Base-by-base conservation (phyloP, 2,797 vertebrate species). In the Darevskia nairensis region DNA sequence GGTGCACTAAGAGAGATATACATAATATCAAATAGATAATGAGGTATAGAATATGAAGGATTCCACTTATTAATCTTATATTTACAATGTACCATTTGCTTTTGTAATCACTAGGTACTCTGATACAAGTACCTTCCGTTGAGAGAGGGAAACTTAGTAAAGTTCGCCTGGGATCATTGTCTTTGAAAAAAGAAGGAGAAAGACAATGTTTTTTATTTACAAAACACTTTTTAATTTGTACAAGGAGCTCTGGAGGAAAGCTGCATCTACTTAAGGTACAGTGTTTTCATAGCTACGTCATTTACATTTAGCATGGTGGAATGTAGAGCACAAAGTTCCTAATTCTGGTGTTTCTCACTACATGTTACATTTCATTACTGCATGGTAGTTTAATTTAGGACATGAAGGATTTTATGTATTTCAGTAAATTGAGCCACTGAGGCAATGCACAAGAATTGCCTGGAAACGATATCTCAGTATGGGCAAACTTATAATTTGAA, bases 171-270 rank as follows among this genome's bases (percentile, higher is more conserved):
- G 99, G 98, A 87, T 99, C 99, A 2, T 96, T 99, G 68, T 99
- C 99, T 90, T 96, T 99, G 95, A 99, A 99, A 97, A 99, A 99
- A 95, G 99, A 99, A 97, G 99, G 98, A 88, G 99, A 99, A 95
- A 97, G 99, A 68, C 99, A 99, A 94, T 99, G 99, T 94, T 99
- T 99, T 97, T 97, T 99, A 92, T 99, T 99, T 94, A 99, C 99
- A 92, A 99, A 99, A 92, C 99, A 99, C 96, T 99, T 99, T 92
- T 97, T 99, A 80, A 98, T 99, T 94, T 99, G 99, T 95, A 99
- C 99, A 3, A 98, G 99, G 95, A 99, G 99, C 95, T 99, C 99
- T 3, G 99, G 99, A 89, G 99, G 99, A 89, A 99, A 99, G 92
- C 97, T 99, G 41, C 99, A 99, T 96, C 97, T 99, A 78, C 98